These are phyloP conservation scores for Glareola pratincola DNA, from an alignment of 2,113 vertebrate species.

Conservation along the genomic window DNA sequence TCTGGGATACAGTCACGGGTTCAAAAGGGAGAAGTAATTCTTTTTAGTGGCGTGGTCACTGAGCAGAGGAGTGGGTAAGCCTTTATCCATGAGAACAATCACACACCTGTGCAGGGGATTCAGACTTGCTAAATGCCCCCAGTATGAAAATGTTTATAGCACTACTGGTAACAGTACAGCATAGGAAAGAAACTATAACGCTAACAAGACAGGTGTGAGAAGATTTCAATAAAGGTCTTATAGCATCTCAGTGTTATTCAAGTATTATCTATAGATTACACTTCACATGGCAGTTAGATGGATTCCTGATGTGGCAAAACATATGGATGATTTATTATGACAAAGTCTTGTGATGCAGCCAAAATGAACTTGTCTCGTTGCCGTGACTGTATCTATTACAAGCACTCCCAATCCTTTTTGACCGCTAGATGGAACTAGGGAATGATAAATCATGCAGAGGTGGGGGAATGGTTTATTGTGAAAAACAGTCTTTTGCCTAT, in stretches of 20 bases:
- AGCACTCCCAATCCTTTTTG: not conserved
- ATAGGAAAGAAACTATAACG: not conserved
- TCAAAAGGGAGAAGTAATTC: not conserved
- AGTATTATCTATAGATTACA: not conserved
- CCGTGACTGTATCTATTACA: not conserved
- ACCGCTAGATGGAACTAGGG: constrained; percentile 3
- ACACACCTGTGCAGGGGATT: not conserved
- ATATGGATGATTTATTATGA: not conserved
- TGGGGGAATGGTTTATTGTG: not conserved
- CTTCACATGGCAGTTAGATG: not conserved
- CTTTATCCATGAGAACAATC: not conserved
- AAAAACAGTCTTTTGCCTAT: not conserved
- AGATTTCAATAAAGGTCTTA: not conserved
- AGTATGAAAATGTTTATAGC: not conserved
- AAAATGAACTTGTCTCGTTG: not conserved
- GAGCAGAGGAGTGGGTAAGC: not conserved
- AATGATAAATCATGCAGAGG: constrained; percentile 1
- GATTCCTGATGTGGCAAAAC: not conserved
- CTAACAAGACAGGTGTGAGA: not conserved
- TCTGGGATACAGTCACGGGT: not conserved
- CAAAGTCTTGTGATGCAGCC: not conserved
- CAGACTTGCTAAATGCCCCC: not conserved
- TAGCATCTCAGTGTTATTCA: not conserved
- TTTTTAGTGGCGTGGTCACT: not conserved
- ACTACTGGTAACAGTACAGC: not conserved